These are phyloP conservation scores for Gadopsis marmoratus DNA, from an alignment of 2,797 vertebrate species.

Conservation along the genomic window DNA sequence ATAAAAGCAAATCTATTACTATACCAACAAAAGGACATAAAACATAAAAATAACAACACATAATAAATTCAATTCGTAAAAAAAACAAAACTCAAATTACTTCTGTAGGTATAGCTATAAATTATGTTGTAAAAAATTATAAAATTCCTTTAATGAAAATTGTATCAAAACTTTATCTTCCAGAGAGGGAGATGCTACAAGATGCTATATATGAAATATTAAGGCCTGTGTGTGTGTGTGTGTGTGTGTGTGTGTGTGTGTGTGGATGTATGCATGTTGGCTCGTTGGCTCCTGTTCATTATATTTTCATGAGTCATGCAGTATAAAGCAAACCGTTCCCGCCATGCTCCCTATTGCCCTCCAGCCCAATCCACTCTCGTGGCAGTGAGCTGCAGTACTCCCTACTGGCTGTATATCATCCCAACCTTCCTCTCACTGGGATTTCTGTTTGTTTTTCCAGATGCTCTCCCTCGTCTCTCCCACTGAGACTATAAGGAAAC, in stretches of 20 bases:
- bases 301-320: conserved; percentile 85
- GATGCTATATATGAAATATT: conserved; percentile 13
- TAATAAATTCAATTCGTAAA: not conserved
- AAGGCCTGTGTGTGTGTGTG: not conserved
- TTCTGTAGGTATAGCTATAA: not conserved
- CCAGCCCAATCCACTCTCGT: conserved; percentile 67
- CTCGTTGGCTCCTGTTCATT: conserved; percentile 76
- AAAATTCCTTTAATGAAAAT: not conserved
- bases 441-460: conserved; percentile 87
- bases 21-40: not conserved
- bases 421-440: conserved; percentile 69
- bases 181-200: conserved; percentile 22
- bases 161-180: not conserved
- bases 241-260: conserved; percentile 1
- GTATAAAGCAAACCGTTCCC: conserved; percentile 66
- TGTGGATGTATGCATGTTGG: conserved; percentile 48
- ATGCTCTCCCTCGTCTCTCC: conserved; percentile 75
- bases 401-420: conserved; percentile 79
- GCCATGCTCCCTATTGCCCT: conserved; percentile 59
- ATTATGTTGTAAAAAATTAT: not conserved
- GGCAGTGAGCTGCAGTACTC: conserved; percentile 66
- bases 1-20: not conserved
- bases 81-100: too few species aligned
- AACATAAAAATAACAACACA: not conserved
- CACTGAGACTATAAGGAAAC: conserved; percentile 76